A percentile compares a stretch with the other conserved stretches of the same genome.
Conservation (phyloP, 1,140 invertebrate genomes). For the Drosophila ambigua region DNA sequence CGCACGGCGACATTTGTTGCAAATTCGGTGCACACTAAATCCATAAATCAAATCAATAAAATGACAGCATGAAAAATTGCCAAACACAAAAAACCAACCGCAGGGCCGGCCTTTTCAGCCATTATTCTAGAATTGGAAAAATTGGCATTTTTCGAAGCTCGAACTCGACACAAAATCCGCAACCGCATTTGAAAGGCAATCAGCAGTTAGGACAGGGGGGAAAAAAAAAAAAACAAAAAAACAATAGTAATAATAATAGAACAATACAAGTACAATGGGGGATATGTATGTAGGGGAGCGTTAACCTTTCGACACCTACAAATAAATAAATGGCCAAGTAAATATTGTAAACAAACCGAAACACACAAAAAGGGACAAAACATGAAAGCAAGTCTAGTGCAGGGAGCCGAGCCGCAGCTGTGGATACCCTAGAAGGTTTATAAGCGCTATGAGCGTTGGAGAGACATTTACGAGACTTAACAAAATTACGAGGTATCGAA, state of each 20-base stretch:
- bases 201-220: slow-evolving; percentile 48
- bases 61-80: slow-evolving; percentile 77
- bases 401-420: no score
- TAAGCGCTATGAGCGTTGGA: no score
- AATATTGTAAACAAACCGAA: slow-evolving; percentile 59
- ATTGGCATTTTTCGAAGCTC: slow-evolving; percentile 24
- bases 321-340: slow-evolving; percentile 72
- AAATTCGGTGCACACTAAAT: slow-evolving; percentile 59
- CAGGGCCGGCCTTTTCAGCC: slow-evolving; percentile 37
- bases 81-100: slow-evolving; percentile 64
- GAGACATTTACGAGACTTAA: no score
- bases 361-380: not conserved
- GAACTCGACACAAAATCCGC: slow-evolving; percentile 34
- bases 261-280: slow-evolving; percentile 4
- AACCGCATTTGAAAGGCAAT: slow-evolving; percentile 64
- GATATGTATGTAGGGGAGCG: slow-evolving; percentile 36
- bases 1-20: slow-evolving; percentile 54
- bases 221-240: slow-evolving; percentile 38
- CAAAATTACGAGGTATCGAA: no score
- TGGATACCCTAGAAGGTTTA: no score
- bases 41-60: slow-evolving; percentile 76
- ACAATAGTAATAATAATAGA: slow-evolving; percentile 49
- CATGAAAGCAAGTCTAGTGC: slow-evolving; percentile 1
- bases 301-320: slow-evolving; percentile 72
- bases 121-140: slow-evolving; percentile 45